Base-by-base conservation (phyloP, 2,888 invertebrate species). In the Drosophila prolongata region DNA sequence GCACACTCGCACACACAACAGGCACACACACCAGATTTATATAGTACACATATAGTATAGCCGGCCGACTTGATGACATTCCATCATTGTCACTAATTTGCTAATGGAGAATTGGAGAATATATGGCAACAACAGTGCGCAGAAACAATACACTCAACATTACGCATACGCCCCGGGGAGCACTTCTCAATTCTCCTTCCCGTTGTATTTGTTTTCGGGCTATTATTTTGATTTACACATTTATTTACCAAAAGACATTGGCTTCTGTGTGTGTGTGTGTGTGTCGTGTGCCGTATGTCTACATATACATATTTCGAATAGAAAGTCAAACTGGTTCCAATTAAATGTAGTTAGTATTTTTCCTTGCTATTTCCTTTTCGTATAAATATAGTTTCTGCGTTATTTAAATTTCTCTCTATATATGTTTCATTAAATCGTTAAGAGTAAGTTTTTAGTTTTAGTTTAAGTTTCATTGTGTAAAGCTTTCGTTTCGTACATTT, bases 401-500 rank as follows among this genome's bases (percentile, higher is more conserved):
- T 46, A 56, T 65, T 61, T 46, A 43, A 16, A 52, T 46, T 59
- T 58, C 11, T 53, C 50, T 65, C 54, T 56, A 19, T 34, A 37
- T 47, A 19, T 47, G 35, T 50, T 14, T 53, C 47, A 35, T 34
- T 49, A 37, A 56, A 52, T 54, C 30, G 40, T 62, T 16, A 11
- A 55, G 54, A 47, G 46, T 81, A 78, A 61, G 60, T 61, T 59
- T 30, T 55, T 50, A 54, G 52, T 71, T 42, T 62, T 66, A 52
- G 53, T 43, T 62, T 68, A 72, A 72, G 61, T 61, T 76, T 71
- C 76, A 72, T 74, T 64, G 67, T 78, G 78, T 89, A 89, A 89
- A 86, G 89, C 88, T 86, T 87, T 78, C 76, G 82, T 89, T 86
- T 74, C 78, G 58, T 77, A 73, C n/a, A 46, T 70, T 69, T 68